These are phyloP conservation scores for Callosobruchus maculatus DNA, from an alignment of 2,888 invertebrate genomes.

Conservation along the genomic window DNA sequence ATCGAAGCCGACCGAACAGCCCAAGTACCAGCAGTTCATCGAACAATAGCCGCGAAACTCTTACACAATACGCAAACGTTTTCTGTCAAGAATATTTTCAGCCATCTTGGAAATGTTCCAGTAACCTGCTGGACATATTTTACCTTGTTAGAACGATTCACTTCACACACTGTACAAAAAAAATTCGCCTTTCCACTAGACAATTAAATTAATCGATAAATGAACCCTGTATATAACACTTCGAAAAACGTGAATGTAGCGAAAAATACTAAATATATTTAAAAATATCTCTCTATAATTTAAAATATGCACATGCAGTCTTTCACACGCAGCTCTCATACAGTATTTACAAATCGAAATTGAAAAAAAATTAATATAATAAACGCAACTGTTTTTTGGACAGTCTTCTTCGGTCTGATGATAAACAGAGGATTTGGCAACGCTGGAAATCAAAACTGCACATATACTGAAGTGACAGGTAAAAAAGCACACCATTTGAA, in stretches of 20 bases:
- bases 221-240: neutral
- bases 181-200: neutral
- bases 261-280: constrained; percentile 16
- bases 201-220: neutral
- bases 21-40: no score
- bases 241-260: constrained; percentile 11
- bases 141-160: neutral
- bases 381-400: neutral
- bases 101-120: neutral
- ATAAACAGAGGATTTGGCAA: no score
- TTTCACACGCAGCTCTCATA: constrained; percentile 28
- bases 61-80: no score
- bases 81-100: neutral
- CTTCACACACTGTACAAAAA: neutral
- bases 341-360: constrained; percentile 39
- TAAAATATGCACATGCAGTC: constrained; percentile 18
- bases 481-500: no score
- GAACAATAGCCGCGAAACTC: no score
- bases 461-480: no score
- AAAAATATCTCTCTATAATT: constrained; percentile 24
- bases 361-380: constrained; percentile 9
- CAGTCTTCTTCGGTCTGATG: no score
- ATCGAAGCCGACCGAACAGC: no score
- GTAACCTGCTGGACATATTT: neutral
- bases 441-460: no score